Conservation (phyloP, 2,113 vertebrate species). For the Aptenodytes forsteri region DNA sequence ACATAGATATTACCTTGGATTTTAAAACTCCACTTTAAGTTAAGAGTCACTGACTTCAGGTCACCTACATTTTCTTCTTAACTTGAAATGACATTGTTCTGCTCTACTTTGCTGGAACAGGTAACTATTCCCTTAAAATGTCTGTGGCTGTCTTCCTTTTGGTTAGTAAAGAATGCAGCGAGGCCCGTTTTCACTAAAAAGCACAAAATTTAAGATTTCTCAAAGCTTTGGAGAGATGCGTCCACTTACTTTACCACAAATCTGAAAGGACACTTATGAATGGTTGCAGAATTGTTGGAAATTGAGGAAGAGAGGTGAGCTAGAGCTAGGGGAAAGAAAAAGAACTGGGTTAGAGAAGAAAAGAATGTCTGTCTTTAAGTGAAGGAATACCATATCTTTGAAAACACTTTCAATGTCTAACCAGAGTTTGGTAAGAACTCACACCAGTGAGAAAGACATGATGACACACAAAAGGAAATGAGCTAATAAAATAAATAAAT, state of each 20-base stretch:
- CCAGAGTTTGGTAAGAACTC: background rate
- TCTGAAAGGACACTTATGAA: background rate
- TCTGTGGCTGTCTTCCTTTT: background rate
- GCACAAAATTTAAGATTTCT: background rate
- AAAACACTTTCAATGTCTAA: background rate
- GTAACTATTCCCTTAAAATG: background rate
- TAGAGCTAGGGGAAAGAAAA: background rate
- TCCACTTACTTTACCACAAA: background rate
- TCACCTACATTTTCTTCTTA: background rate
- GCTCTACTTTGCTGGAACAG: background rate
- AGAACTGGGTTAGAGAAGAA: background rate
- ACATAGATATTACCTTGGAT: background rate
- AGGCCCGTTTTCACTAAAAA: background rate
- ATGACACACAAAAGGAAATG: background rate
- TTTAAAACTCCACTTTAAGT: background rate
- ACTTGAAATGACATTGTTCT: background rate
- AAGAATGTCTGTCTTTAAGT: background rate
- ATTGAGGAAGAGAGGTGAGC: background rate
- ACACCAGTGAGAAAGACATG: background rate
- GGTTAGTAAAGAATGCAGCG: background rate
- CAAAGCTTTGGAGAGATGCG: background rate
- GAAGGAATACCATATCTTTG: background rate
- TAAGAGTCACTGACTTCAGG: background rate
- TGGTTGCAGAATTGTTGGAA: background rate
- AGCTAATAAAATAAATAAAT: background rate